Evolutionary conservation across 2,797 vertebrate species (phyloP), one percentile per base, ranked within the genome.

Genomic region (Thalassophryne amazonica): DNA sequence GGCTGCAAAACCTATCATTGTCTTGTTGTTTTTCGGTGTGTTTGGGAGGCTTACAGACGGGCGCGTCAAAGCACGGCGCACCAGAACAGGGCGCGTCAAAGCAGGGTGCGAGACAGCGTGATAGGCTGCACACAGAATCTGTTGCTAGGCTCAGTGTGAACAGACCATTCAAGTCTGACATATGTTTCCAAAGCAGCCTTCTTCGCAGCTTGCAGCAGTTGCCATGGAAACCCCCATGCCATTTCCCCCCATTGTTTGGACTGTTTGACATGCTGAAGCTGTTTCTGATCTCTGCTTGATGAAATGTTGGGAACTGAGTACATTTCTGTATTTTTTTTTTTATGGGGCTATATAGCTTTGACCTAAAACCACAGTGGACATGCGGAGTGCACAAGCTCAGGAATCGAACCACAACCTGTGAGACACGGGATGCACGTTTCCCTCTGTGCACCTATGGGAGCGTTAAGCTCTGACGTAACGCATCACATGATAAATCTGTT

Each of bases 201-300:
- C 83, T 86, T 84, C 82, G 80, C 84, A 83, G 85, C 88, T 83
- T 81, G 81, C 80, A 69, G 72, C 80, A 81, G 91, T 91, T 86
- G 81, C 88, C 85, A 87, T 88, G 86, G 88, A 84, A 89, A 91
- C 88, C 69, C 58, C 81, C 83, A 83, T 87, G 86, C 82, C 80
- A 81, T 84, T 82, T 81, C 68, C 56, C 81, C 70, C 78, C 77
- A 85, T 89, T 90, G 87, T 89, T 86, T 81, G 67, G 73, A 76
- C 69, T 41, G 63, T 74, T 87, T 61, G 20, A 81, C 86, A 82
- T 84, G 62, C 60, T 53, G 37, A 76, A 76, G 81, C 61, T 48
- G 73, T 68, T 57, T 55, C 50, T 31, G 46, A 57, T 53, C 64
- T 73, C 56, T 60, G 46, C 40, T 76, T 67, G 66, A 66, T 69